Percentiles rank a stretch among this genome's conserved stretches.
phyloP scores from a whole-genome alignment of 1,140 invertebrate genomes.

The Zophobas atratus region DNA sequence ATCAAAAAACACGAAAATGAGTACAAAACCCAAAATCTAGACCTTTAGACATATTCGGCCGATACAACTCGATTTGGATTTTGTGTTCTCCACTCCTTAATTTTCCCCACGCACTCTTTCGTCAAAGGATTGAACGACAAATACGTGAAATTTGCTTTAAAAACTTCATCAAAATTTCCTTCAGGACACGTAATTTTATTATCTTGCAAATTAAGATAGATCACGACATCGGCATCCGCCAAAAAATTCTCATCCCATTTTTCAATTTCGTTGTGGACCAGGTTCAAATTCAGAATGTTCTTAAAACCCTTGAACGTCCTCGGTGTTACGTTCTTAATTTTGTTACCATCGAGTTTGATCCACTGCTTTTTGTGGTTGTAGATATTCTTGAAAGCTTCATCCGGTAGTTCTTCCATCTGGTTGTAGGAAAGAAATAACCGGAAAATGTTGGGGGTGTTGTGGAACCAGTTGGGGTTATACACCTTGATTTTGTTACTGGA shows the following conservation, averaged over 20 bases:
- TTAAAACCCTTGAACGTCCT: background rate
- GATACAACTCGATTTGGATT: too few relatives aligned
- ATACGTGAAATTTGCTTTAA: conserved; percentile 13
- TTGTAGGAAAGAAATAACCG: background rate
- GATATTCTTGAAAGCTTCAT: conserved; percentile 13
- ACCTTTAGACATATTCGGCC: too few relatives aligned
- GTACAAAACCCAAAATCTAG: too few relatives aligned
- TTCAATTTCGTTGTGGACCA: background rate
- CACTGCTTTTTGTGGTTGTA: background rate
- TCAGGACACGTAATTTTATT: background rate
- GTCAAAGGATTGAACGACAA: background rate
- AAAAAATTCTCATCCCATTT: background rate
- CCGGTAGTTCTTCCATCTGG: conserved; percentile 9
- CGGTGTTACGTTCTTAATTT: background rate
- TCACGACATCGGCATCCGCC: background rate
- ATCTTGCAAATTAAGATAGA: background rate
- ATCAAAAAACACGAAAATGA: too few relatives aligned
- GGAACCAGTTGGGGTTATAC: conserved; percentile 7
- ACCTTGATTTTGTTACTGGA: background rate
- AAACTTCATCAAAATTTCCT: conserved; percentile 2
- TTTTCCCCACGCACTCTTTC: background rate
- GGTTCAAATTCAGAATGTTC: background rate
- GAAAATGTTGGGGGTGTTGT: conserved; percentile 6
- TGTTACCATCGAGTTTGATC: background rate
- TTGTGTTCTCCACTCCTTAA: background rate